phyloP scores from a whole-genome alignment of 1,140 invertebrate species.

The Calephelis virginiensis region DNA sequence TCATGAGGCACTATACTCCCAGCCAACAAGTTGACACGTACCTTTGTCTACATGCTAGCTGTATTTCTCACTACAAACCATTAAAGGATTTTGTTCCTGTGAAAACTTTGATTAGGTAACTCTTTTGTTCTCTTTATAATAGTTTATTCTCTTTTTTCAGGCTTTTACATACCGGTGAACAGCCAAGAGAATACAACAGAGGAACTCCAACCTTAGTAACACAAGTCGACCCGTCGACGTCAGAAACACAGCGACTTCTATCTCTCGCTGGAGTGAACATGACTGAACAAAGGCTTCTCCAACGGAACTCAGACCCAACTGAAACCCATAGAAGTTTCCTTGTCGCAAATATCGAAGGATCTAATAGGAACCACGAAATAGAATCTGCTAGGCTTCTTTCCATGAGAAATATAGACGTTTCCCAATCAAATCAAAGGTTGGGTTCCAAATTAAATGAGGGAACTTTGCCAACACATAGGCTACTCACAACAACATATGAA shows the following conservation, averaged over 20 bases:
- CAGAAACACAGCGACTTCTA: conserved; percentile 75
- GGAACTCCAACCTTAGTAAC: conserved; percentile 53
- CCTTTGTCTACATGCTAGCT: too few species aligned
- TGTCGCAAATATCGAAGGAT: conserved; percentile 64
- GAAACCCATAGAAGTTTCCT: conserved; percentile 75
- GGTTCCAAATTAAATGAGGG: conserved; percentile 57
- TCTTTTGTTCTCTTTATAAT: background rate
- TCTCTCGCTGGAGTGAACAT: conserved; percentile 76
- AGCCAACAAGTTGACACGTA: too few species aligned
- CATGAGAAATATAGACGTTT: conserved; percentile 73
- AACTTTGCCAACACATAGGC: conserved; percentile 54
- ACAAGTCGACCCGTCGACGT: conserved; percentile 57
- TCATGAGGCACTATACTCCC: too few species aligned
- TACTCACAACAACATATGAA: conserved; percentile 71
- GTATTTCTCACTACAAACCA: too few species aligned
- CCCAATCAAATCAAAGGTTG: conserved; percentile 64
- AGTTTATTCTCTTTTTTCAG: conserved; percentile 44
- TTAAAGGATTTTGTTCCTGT: too few species aligned
- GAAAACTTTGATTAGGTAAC: too few species aligned
- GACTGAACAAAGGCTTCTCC: conserved; percentile 76
- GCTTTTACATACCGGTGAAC: conserved; percentile 62
- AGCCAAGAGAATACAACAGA: conserved; percentile 57
- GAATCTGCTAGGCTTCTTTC: conserved; percentile 68
- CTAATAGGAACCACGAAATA: conserved; percentile 49
- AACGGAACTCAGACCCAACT: conserved; percentile 72